These are phyloP conservation scores for Odontamblyopus rebecca DNA, from an alignment of 2,797 vertebrate species.

Conservation along the genomic window DNA sequence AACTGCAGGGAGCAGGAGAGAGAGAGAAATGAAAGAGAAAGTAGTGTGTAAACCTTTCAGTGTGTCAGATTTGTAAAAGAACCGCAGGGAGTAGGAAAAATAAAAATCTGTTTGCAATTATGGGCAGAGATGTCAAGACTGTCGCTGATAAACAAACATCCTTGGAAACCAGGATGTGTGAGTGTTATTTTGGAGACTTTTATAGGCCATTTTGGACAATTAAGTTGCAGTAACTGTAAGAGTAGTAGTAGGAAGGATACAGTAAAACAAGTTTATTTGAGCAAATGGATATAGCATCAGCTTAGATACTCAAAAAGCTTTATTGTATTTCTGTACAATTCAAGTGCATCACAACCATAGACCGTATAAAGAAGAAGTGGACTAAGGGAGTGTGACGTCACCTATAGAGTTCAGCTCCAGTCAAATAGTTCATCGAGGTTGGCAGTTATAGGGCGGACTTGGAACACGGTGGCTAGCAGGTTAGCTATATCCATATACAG, in stretches of 20 bases:
- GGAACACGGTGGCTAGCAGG: no score
- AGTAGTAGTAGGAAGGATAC: neutral
- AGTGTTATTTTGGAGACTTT: slow-evolving; percentile 26
- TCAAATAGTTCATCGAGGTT: no score
- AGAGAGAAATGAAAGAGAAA: slow-evolving; percentile 7
- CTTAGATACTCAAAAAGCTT: neutral
- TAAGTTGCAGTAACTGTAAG: neutral
- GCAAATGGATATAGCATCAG: neutral
- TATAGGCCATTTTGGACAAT: slow-evolving; percentile 14
- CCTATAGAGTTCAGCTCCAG: no score
- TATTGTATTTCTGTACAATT: neutral
- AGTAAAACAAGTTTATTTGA: neutral
- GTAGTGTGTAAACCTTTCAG: slow-evolving; percentile 34
- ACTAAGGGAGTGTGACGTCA: no score
- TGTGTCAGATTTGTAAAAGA: slow-evolving; percentile 42
- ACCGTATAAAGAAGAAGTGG: no score
- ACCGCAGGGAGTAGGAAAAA: slow-evolving; percentile 19
- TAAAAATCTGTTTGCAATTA: slow-evolving; percentile 55
- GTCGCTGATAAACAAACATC: slow-evolving; percentile 45
- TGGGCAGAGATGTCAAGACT: slow-evolving; percentile 34
- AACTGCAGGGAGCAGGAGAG: slow-evolving; percentile 34
- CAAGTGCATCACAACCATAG: neutral
- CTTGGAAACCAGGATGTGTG: slow-evolving; percentile 19
- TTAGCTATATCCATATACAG: no score
- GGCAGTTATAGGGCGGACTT: no score